Conservation (phyloP, 1,140 invertebrate species). For the Caenorhabditis latens region DNA sequence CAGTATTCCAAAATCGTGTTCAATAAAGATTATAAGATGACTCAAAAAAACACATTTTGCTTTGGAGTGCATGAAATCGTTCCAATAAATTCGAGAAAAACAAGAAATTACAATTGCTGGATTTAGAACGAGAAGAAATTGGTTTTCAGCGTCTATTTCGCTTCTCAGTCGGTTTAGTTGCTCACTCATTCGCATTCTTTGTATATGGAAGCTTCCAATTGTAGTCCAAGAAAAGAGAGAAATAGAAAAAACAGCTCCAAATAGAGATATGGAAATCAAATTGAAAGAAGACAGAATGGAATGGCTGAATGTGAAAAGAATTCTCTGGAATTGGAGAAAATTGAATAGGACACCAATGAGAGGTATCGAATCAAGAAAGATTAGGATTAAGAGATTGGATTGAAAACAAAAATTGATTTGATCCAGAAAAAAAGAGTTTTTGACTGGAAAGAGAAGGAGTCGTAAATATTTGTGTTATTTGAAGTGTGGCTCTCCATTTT, state of each 20-base stretch:
- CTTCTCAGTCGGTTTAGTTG: neutral
- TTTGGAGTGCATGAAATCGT: no score
- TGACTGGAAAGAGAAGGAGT: neutral
- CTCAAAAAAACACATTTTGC: no score
- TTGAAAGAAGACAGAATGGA: neutral
- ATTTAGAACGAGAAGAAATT: neutral
- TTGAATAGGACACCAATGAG: neutral
- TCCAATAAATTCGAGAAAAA: no score
- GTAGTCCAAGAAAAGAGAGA: neutral
- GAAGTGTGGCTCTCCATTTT: neutral
- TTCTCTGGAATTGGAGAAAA: neutral
- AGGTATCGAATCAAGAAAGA: neutral
- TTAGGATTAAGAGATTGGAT: slow-evolving; percentile 2
- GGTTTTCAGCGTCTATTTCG: neutral
- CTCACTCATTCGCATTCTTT: slow-evolving; percentile 7
- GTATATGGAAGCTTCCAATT: neutral
- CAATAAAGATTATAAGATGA: no score
- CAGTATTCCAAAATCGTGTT: no score
- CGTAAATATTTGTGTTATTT: slow-evolving; percentile 16
- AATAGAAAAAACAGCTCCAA: slow-evolving; percentile 12
- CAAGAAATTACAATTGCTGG: neutral
- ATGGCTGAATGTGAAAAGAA: neutral
- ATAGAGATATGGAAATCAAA: neutral
- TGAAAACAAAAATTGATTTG: neutral
- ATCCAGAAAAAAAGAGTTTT: neutral